Conservation (phyloP, 2,797 vertebrate genomes). For the Emydoidea blandingii region DNA sequence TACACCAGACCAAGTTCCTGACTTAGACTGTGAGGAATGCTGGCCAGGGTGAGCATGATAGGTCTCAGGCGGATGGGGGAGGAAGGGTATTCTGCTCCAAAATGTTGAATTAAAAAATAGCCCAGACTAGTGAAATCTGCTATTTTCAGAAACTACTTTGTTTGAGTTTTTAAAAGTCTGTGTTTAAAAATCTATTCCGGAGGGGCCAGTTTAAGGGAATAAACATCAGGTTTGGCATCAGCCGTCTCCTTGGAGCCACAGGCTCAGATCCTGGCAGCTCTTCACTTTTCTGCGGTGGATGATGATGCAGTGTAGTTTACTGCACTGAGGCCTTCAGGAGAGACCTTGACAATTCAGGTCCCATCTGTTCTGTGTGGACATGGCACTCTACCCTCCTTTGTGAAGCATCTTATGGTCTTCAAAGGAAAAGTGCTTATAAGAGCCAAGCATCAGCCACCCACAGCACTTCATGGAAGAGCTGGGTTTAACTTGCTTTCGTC, state of each 20-base stretch:
- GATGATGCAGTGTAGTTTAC: neutral
- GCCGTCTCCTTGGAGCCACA: neutral
- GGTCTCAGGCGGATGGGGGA: neutral
- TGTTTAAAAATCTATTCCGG: neutral
- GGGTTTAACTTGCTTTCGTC: fast-evolving
- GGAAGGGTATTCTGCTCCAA: neutral
- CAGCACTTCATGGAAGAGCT: neutral
- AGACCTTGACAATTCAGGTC: neutral
- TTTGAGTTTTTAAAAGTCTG: neutral
- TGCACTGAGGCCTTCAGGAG: neutral
- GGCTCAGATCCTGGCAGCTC: neutral
- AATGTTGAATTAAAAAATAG: neutral
- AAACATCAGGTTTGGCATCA: neutral
- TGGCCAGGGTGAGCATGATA: neutral
- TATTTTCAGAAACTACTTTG: neutral
- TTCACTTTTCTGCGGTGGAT: neutral
- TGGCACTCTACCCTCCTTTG: fast-evolving
- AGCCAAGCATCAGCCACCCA: neutral
- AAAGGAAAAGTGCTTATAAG: neutral
- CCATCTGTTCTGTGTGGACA: neutral
- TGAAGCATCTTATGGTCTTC: neutral
- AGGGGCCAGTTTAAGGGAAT: neutral
- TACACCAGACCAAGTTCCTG: neutral
- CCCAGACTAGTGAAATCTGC: neutral
- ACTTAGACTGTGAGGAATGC: neutral